These are phyloP conservation scores for Stegostoma tigrinum DNA, from an alignment of 2,113 vertebrate species.

Conservation along the genomic window DNA sequence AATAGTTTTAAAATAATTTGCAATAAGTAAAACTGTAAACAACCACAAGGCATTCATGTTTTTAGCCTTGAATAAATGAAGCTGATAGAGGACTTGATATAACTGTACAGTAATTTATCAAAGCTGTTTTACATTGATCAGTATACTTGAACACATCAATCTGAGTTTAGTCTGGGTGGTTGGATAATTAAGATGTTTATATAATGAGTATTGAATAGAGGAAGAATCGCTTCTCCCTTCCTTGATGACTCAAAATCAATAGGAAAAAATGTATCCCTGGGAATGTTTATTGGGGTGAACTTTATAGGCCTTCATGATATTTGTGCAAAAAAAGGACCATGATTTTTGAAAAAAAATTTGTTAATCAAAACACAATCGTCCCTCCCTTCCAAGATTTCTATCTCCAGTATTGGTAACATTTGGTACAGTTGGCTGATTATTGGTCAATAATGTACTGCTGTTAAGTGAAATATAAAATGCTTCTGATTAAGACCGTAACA, in stretches of 20 bases:
- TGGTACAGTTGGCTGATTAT: not conserved
- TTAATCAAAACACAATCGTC: not conserved
- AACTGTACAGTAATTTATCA: constrained; percentile 18
- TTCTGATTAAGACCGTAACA: constrained; percentile 45
- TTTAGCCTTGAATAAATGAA: not conserved
- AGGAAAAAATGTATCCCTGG: not conserved
- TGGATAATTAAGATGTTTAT: not conserved
- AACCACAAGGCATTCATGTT: not conserved
- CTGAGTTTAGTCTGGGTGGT: not conserved
- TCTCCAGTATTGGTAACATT: not conserved
- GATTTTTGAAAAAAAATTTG: not conserved
- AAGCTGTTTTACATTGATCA: not conserved
- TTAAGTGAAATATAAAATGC: constrained; percentile 39
- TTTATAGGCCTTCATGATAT: not conserved
- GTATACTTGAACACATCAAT: not conserved
- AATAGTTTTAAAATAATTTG: not conserved
- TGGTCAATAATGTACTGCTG: constrained; percentile 15
- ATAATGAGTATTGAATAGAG: not conserved
- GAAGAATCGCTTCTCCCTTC: not conserved
- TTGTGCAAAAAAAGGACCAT: too few species aligned
- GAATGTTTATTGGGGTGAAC: not conserved
- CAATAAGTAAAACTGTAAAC: not conserved
- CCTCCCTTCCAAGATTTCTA: not conserved
- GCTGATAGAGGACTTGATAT: not conserved
- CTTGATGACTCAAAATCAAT: not conserved